A percentile compares a stretch with the other conserved stretches of the same genome.
Conservation (phyloP, 2,797 vertebrate genomes). For the Balearica regulorum region DNA sequence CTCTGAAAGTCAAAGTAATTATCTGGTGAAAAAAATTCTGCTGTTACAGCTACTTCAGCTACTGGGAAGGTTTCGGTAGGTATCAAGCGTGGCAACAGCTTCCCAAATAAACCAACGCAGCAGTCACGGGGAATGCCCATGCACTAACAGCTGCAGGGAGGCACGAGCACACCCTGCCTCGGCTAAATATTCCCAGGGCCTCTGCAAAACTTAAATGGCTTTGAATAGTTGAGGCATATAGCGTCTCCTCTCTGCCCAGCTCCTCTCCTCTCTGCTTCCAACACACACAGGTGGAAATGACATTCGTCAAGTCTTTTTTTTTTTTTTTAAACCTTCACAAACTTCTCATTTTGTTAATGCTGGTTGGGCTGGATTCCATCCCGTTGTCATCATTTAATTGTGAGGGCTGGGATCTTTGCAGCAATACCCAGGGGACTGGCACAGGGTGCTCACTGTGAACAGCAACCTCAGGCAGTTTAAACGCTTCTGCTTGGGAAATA, state of each 20-base stretch:
- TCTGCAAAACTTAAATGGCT: background rate
- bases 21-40: background rate
- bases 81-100: background rate
- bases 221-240: background rate
- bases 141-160: background rate
- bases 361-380: background rate
- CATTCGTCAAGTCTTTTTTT: background rate
- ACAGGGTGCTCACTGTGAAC: background rate
- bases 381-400: background rate
- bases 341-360: background rate
- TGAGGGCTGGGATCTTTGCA: background rate
- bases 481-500: background rate
- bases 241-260: background rate
- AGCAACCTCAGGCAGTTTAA: background rate
- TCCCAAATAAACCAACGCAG: rapidly evolving
- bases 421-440: background rate
- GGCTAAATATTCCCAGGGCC: background rate
- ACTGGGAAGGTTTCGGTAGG: rapidly evolving
- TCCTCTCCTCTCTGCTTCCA: background rate
- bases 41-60: background rate
- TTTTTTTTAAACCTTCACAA: background rate
- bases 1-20: background rate
- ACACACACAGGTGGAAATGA: background rate
- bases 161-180: background rate
- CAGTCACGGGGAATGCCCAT: rapidly evolving